Evolutionary conservation across 2,797 vertebrate species (phyloP).

Genomic region (Melanotaenia parkinsoni): DNA sequence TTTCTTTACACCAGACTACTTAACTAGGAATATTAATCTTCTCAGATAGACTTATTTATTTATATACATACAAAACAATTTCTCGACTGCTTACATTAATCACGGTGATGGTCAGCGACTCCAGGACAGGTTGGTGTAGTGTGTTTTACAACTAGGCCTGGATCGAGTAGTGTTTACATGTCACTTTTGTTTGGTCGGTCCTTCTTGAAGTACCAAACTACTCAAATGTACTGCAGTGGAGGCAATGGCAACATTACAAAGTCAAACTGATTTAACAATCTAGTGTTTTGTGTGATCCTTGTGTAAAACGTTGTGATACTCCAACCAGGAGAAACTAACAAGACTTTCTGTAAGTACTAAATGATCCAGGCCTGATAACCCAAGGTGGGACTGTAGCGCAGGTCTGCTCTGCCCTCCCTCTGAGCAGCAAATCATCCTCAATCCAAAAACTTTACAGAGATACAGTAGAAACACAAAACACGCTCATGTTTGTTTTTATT

Average conservation of each 20-base stretch:
- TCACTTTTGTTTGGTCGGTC: slow-evolving; percentile 37
- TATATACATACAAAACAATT: slow-evolving; percentile 90
- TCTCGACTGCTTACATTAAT: slow-evolving; percentile 83
- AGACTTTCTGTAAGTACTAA: slow-evolving; percentile 47
- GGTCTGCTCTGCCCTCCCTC: slow-evolving; percentile 74
- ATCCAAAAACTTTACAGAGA: slow-evolving; percentile 59
- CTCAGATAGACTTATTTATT: slow-evolving; percentile 84
- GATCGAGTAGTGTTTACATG: slow-evolving; percentile 59
- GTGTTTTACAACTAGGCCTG: slow-evolving; percentile 72
- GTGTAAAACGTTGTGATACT: slow-evolving; percentile 45
- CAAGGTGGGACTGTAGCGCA: slow-evolving; percentile 62
- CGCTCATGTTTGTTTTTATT: slow-evolving; percentile 40
- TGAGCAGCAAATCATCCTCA: slow-evolving; percentile 82
- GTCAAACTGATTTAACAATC: slow-evolving; percentile 21
- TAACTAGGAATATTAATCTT: slow-evolving; percentile 86
- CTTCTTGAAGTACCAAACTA: slow-evolving; percentile 41
- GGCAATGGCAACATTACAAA: slow-evolving; percentile 26
- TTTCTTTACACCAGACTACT: slow-evolving; percentile 90
- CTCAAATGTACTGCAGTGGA: slow-evolving; percentile 27
- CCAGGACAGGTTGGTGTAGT: slow-evolving; percentile 73
- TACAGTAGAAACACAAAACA: slow-evolving; percentile 65
- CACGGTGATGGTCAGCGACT: slow-evolving; percentile 80
- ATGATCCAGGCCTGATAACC: slow-evolving; percentile 53
- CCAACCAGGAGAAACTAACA: slow-evolving; percentile 45
- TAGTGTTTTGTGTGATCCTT: slow-evolving; percentile 19